phyloP scores from a whole-genome alignment of 2,113 vertebrate species.

The Limnothrissa miodon region DNA sequence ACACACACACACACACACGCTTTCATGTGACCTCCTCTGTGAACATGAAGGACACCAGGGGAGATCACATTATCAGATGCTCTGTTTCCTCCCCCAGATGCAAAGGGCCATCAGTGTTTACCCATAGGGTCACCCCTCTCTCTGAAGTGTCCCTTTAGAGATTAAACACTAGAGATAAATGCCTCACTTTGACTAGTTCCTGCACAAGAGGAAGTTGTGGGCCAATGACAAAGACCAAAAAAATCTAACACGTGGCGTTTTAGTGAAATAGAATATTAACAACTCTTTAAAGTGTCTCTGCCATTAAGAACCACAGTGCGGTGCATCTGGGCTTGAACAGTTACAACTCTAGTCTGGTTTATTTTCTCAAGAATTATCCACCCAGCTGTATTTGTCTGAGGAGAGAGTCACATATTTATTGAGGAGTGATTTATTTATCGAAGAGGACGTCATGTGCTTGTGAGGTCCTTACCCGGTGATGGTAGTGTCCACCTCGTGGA shows the following conservation, averaged over 20 bases:
- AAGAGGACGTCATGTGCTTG: neutral
- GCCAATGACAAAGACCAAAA: neutral
- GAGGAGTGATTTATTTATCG: neutral
- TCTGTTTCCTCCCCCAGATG: neutral
- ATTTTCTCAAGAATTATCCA: neutral
- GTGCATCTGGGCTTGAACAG: neutral
- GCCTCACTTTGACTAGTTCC: constrained; percentile 53
- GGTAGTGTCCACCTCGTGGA: constrained; percentile 92
- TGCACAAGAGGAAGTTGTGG: constrained; percentile 37
- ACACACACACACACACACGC: neutral
- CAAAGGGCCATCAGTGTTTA: neutral
- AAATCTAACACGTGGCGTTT: neutral
- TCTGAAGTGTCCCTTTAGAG: constrained; percentile 46
- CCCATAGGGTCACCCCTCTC: constrained; percentile 42
- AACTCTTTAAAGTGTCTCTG: neutral
- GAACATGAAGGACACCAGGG: neutral
- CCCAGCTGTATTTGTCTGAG: neutral
- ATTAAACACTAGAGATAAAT: constrained; percentile 61
- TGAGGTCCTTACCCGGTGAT: constrained; percentile 82
- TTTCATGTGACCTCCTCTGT: constrained; percentile 1
- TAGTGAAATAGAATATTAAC: neutral
- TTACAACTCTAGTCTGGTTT: neutral
- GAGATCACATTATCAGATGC: constrained; percentile 20
- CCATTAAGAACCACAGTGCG: neutral
- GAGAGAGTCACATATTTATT: neutral